These are phyloP conservation scores for Clarias laeviceps DNA, from an alignment of 2,797 vertebrate genomes.

Conservation along the genomic window DNA sequence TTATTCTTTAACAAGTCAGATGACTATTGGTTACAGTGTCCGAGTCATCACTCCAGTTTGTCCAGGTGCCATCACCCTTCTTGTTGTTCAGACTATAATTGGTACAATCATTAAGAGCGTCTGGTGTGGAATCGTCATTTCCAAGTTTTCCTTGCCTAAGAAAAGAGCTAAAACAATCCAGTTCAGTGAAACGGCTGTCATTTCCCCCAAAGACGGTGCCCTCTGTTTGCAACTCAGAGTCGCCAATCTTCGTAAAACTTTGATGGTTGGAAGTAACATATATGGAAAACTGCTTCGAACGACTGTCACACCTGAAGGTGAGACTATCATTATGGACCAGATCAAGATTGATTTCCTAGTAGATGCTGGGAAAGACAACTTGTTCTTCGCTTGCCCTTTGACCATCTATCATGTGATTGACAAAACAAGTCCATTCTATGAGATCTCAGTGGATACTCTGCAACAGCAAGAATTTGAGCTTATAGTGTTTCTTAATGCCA, in stretches of 20 bases:
- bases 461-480: constrained; percentile 90
- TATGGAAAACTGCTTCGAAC: constrained; percentile 92
- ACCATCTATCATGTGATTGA: constrained; percentile 92
- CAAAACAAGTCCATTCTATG: constrained; percentile 90
- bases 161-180: constrained; percentile 92
- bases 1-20: constrained; percentile 94
- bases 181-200: constrained; percentile 90
- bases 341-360: constrained; percentile 90
- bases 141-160: constrained; percentile 91
- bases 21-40: constrained; percentile 92
- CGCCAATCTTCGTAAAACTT: constrained; percentile 92
- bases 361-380: constrained; percentile 91
- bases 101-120: constrained; percentile 92
- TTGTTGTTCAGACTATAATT: constrained; percentile 87
- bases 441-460: constrained; percentile 89
- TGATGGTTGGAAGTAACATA: constrained; percentile 92
- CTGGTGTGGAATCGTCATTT: constrained; percentile 84
- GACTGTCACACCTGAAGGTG: constrained; percentile 86
- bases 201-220: constrained; percentile 76
- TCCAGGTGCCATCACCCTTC: constrained; percentile 83
- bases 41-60: constrained; percentile 86
- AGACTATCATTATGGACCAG: constrained; percentile 92
- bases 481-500: constrained; percentile 90
- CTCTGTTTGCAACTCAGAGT: constrained; percentile 90
- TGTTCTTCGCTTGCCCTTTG: constrained; percentile 93